Base-by-base conservation (phyloP, 2,797 vertebrate species). In the Helarctos malayanus region DNA sequence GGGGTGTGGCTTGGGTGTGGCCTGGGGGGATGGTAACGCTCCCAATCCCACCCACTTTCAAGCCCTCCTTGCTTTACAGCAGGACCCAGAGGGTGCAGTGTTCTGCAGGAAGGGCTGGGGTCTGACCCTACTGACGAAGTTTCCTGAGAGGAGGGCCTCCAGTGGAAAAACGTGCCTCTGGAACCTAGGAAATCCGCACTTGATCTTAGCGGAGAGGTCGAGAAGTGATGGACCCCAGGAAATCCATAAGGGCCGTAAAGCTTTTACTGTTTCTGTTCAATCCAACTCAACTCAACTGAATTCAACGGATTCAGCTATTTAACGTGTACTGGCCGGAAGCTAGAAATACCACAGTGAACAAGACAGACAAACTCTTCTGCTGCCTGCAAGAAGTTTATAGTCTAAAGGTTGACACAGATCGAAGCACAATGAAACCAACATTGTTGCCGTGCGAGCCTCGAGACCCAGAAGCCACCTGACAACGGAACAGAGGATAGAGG, bases 211-310 rank as follows among this genome's bases (percentile, higher is more conserved):
- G 4, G 18, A 68, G n/a, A 68, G 65, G 2, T 35, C 3, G 8
- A 68, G 32, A 68, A 35, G 63, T 35, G 65, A 35, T 35, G n/a
- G 65, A 78, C 79, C 49, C 27, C 7, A 68, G 56, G 82, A 94
- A 68, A 80, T 76, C 52, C 49, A 65, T 63, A 85, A 90, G 41
- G 69, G 10, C 54, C 84, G 32, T 89, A 86, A 82, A 92, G 10
- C 29, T 32, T 7, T 68, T 68, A 19, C 29, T n/a, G 14, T 68
- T 95, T 75, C 45, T 12, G 76, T 54, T 54, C 45, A 29, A 0
- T 25, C 35, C 18, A 27, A 2, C 5, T 21, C 21, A n/a, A 45
- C 65, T 32, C 35, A n/a, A 2, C 29, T 16, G 63, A 82, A 91
- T 61, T 75, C n/a, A 82, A 49, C 8, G 52, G 47, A 35, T 78